These are phyloP conservation scores for Polietes domitor DNA, from an alignment of 2,888 invertebrate species.

Conservation along the genomic window DNA sequence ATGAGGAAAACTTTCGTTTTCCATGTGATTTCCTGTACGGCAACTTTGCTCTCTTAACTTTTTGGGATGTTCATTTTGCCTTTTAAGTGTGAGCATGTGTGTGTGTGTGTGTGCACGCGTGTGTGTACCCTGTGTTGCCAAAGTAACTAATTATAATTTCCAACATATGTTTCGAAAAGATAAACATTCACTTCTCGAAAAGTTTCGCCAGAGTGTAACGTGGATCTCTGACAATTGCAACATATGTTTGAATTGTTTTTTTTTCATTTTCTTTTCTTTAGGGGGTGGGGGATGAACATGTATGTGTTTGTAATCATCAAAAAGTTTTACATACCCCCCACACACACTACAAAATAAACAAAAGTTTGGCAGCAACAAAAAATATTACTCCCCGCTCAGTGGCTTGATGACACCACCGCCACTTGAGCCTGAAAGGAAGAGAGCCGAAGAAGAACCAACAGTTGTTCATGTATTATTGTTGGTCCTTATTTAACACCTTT, in stretches of 20 bases:
- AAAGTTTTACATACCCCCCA: slow-evolving; percentile 3
- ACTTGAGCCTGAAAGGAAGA: not conserved
- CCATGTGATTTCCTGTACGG: not conserved
- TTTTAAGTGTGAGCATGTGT: not conserved
- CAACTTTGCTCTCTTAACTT: not conserved
- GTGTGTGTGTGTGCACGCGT: not conserved
- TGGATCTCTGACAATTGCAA: slow-evolving; percentile 13
- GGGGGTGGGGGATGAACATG: not conserved
- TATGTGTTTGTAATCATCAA: slow-evolving; percentile 17
- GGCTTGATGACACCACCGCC: not conserved
- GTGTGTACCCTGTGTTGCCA: slow-evolving; percentile 7
- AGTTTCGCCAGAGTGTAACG: slow-evolving; percentile 1
- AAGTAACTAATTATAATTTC: slow-evolving; percentile 41
- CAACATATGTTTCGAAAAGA: slow-evolving; percentile 37
- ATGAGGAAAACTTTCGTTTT: not conserved
- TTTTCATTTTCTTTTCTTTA: slow-evolving; percentile 2
- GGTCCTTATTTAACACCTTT: not conserved
- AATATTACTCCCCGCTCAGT: not conserved
- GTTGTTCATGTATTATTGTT: not conserved
- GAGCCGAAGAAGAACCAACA: not conserved
- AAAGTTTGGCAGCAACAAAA: slow-evolving; percentile 9
- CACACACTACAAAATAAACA: not conserved
- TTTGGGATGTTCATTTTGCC: not conserved
- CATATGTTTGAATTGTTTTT: slow-evolving; percentile 5
- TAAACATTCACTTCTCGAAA: slow-evolving; percentile 30